Base-by-base conservation (phyloP, 2,113 vertebrate genomes). In the Pedionomus torquatus region DNA sequence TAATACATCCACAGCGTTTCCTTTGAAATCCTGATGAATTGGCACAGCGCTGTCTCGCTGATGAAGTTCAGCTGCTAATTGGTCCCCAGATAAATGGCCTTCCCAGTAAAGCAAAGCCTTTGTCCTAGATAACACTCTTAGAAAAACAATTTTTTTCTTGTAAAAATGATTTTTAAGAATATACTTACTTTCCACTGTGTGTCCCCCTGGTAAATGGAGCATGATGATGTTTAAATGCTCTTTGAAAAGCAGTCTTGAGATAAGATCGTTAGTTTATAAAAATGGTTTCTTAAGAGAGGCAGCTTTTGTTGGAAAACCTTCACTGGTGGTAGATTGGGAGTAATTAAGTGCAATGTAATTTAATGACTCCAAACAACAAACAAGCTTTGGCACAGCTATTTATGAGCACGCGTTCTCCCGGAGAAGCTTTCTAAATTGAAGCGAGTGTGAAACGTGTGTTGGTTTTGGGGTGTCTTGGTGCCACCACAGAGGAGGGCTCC, bases 291-390 rank as follows among this genome's bases (percentile, higher is more conserved):
- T 44, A 87, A 49, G 83, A 58, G 74, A 71, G 65, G 71, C 63
- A 69, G 63, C 54, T 90, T 93, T 77, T 87, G 79, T 58, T 85
- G 82, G 74, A 91, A 93, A 96, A n/a, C 64, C 58, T 94, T 83
- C 35, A 14, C 3, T 54, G 87, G 75, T 51, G 70, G 84, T 91
- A 51, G 61, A 49, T 33, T 57, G 39, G 90, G 78, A 94, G 41
- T 87, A 95, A 93, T 93, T 91, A 94, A 85, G 78, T 76, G 69
- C 57, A 81, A 20, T 72, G 89, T 87, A 87, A 82, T 82, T 89
- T 82, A 92, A 90, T 79, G 84, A 77, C 63, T 96, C 89, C 87
- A 80, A 94, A 72, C 80, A 91, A 70, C 63, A 64, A 52, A 28
- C 49, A 79, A 57, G 70, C 57, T 60, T 64, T 75, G 71, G 81